phyloP scores from a whole-genome alignment of 2,113 vertebrate genomes.

The Beaufortia kweichowensis region DNA sequence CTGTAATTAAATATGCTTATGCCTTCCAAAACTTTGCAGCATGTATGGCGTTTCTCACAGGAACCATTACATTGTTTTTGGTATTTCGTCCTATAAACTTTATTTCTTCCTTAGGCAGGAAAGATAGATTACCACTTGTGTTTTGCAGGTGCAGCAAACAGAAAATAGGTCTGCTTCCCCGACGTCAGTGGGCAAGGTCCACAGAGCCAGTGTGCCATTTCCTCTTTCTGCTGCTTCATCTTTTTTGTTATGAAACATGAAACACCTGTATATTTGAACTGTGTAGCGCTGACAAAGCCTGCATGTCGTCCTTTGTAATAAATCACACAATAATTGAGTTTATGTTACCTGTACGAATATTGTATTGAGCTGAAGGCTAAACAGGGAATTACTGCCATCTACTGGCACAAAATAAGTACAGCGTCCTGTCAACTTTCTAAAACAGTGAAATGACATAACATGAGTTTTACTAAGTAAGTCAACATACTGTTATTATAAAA shows the following conservation, averaged over 20 bases:
- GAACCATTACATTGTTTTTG: background rate
- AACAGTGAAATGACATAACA: too few species aligned
- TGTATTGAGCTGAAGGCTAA: background rate
- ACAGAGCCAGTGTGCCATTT: slow-evolving; percentile 34
- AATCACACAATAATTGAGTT: slow-evolving; percentile 44
- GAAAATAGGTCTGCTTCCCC: slow-evolving; percentile 31
- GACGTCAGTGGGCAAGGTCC: slow-evolving; percentile 22
- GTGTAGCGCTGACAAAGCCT: slow-evolving; percentile 43
- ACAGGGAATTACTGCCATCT: slow-evolving; percentile 48
- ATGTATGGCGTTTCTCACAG: background rate
- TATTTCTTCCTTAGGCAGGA: slow-evolving; percentile 29
- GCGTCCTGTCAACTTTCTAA: background rate
- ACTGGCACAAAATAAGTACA: background rate
- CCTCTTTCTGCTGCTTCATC: slow-evolving; percentile 51
- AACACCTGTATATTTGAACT: slow-evolving; percentile 51
- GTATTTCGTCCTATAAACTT: slow-evolving; percentile 4
- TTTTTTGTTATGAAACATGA: slow-evolving; percentile 35
- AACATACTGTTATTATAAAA: too few species aligned
- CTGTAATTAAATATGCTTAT: background rate
- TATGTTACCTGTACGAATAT: slow-evolving; percentile 1
- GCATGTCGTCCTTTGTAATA: slow-evolving; percentile 43
- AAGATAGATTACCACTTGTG: slow-evolving; percentile 37
- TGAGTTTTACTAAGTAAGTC: too few species aligned
- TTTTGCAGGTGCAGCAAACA: slow-evolving; percentile 55
- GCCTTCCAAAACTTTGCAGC: background rate